Base-by-base conservation (phyloP, 2,113 vertebrate genomes). In the Artemisiospiza belli region DNA sequence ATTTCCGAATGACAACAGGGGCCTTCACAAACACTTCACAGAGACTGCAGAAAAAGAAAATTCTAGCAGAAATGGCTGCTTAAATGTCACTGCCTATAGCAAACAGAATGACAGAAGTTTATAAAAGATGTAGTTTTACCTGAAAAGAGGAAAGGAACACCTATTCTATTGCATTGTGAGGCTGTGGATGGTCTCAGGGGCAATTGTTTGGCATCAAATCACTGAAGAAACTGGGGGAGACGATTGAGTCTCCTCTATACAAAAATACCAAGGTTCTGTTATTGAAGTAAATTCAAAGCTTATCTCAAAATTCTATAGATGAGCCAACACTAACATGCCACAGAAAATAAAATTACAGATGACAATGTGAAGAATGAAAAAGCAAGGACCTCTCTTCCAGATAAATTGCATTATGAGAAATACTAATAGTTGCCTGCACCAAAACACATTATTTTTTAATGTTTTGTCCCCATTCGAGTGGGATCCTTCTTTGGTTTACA, bases 41-140 rank as follows among this genome's bases (percentile, higher is more conserved):
- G 79, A 92, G 22, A 70, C 4, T 39, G 59, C 44, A 49, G 47
- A 86, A 84, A 75, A 91, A 57, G 79, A 82, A 69, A 41, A 63
- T 37, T 43, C 4, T 39, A 88, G 86, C 24, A 64, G 77, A 93
- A 95, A 89, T 39, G 37, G 49, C 80, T 80, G 69, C 74, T 72
- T 87, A 96, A 93, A 92, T 91, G 70, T 89, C 92, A 95, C 11
- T 66, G 66, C 24, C 66, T 84, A 52, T 37, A 89, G 74, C 31
- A 93, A 91, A 91, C 17, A 49, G 52, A 91, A 68, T 66, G 37
- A 90, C 27, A 92, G 14, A 93, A 86, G 57, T 67, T 92, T 78
- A 75, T 54, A 76, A 87, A 85, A 95, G 20, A 7, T 15, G 16
- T 33, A 35, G 5, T 30, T 68, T 92, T 72, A 54, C 24, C 62